Base-by-base conservation (phyloP, 1,140 invertebrate species). In the Hypsibius dujardini region DNA sequence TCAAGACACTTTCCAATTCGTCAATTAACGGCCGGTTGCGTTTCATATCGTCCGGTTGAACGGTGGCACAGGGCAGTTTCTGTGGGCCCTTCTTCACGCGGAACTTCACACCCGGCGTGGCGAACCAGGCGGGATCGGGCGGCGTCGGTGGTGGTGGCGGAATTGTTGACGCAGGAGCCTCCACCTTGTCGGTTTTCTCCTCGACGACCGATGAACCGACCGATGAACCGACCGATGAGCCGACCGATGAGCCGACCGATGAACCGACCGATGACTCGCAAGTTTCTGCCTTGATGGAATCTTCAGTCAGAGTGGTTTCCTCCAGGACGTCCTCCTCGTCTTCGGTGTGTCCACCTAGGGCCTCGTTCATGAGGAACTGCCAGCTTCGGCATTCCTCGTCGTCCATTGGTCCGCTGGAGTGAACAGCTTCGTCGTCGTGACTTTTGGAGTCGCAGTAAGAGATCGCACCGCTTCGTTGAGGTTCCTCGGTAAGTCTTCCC, bases 311-410 rank as follows among this genome's bases (percentile, higher is more conserved):
- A 7, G 50, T 56, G 50, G 50, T n/a, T n/a, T 56, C 50, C n/a
- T 56, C 50, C 50, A 56, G 7, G 7, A 56, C 50, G 7, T 56
- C 50, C 7, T 56, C 50, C 7, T 7, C 50, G 7, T 56, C 50
- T n/a, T 7, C n/a, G 50, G 7, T n/a, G 50, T n/a, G 7, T 12
- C 50, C 50, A n/a, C n/a, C 50, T n/a, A 56, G 50, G 7, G 50
- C 50, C 50, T 56, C 50, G n/a, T 56, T 56, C 50, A 56, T 56
- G 50, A 56, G 50, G n/a, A 56, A 56, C 50, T 56, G 50, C 50
- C 50, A 56, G 50, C 50, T 56, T n/a, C n/a, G 50, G 50, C 50
- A 56, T 56, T 56, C 50, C 50, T 56, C 50, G n/a, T 56, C 50
- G 50, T 56, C 50, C 50, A 56, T 56, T 7, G 50, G 50, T 12